Conservation (phyloP, 2,888 invertebrate species). For the Phyllotreta cruciferae region DNA sequence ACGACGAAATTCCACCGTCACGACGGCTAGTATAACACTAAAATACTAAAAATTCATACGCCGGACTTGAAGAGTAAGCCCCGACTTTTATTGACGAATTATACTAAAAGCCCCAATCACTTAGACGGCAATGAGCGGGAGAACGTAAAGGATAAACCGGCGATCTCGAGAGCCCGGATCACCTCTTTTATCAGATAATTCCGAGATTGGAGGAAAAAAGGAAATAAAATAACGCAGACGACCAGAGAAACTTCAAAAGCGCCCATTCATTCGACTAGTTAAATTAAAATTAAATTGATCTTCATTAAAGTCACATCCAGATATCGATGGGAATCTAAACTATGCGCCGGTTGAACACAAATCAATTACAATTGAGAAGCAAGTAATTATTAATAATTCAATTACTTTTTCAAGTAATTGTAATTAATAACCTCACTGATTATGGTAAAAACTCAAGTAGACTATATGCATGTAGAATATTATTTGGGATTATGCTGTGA, state of each 20-base stretch:
- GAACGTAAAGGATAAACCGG: constrained; percentile 11
- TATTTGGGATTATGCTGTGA: no score
- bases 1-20: no score
- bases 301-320: constrained; percentile 24
- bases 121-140: constrained; percentile 22
- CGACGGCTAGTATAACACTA: no score
- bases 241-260: constrained; percentile 25
- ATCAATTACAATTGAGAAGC: no score
- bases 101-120: constrained; percentile 25
- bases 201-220: not conserved
- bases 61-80: no score
- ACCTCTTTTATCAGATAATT: constrained; percentile 26
- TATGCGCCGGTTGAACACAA: not conserved
- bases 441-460: no score
- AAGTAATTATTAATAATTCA: no score
- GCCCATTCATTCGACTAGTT: constrained; percentile 27
- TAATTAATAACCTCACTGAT: no score
- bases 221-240: constrained; percentile 12
- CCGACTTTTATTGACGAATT: constrained; percentile 27
- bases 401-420: no score
- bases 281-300: constrained; percentile 30
- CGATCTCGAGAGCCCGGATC: constrained; percentile 16
- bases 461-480: no score
- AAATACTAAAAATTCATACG: no score
- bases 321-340: constrained; percentile 3